A percentile compares a stretch with the other conserved stretches of the same genome.
phyloP scores from a whole-genome alignment of 2,113 vertebrate genomes.

The Hystrix cristata region DNA sequence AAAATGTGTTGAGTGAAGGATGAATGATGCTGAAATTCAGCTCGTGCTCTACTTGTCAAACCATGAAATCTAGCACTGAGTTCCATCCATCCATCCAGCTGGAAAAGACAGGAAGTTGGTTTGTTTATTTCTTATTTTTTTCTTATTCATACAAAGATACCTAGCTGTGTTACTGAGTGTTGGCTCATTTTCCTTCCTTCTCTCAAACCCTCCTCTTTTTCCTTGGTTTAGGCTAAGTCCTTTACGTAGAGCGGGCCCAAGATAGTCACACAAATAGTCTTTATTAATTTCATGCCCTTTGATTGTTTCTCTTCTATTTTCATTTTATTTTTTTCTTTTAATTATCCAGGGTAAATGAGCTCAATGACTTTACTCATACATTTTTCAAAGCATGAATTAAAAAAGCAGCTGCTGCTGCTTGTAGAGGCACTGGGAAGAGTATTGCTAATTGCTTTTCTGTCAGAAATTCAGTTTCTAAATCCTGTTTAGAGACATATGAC shows the following conservation, averaged over 20 bases:
- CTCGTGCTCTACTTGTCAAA: neutral
- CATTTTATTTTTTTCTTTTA: conserved; percentile 17
- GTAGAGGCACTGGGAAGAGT: neutral
- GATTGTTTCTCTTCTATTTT: neutral
- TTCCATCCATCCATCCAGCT: neutral
- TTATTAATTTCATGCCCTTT: neutral
- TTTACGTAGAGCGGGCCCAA: neutral
- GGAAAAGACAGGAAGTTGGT: neutral
- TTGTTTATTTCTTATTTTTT: neutral
- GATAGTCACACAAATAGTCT: neutral
- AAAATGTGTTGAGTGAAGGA: neutral
- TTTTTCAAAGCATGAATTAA: conserved; percentile 2
- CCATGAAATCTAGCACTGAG: too few relatives aligned
- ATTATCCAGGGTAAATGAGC: conserved; percentile 26
- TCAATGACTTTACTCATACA: conserved; percentile 1
- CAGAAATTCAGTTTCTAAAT: neutral
- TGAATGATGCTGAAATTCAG: neutral
- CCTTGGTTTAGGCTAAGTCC: neutral
- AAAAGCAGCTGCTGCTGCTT: neutral
- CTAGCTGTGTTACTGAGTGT: neutral
- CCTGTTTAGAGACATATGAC: neutral
- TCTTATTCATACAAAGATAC: neutral
- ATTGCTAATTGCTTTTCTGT: conserved; percentile 6
- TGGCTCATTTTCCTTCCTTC: neutral
- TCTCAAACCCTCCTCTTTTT: neutral